Evolutionary conservation across 1,140 invertebrate genomes (phyloP).

Genomic region (Charaxes varanes): DNA sequence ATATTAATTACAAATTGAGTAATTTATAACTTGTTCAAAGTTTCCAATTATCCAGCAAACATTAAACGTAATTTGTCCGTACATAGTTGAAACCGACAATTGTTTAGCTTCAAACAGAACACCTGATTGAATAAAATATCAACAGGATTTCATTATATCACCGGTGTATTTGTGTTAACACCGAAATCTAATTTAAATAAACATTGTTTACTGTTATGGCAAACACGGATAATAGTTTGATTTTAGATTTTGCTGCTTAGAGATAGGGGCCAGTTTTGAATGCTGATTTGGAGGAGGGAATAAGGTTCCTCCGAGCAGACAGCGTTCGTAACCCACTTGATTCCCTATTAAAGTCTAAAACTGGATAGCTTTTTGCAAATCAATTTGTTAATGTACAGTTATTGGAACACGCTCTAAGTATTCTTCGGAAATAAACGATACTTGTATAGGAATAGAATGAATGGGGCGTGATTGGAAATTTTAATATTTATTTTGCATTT

Average conservation of each 20-base stretch:
- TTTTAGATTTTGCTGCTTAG: constrained; percentile 12
- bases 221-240: constrained; percentile 9
- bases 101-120: constrained; percentile 12
- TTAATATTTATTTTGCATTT: too few relatives aligned
- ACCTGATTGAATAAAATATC: constrained; percentile 28
- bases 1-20: too few relatives aligned
- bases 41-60: too few relatives aligned
- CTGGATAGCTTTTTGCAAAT: constrained; percentile 31
- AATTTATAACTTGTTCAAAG: too few relatives aligned
- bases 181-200: constrained; percentile 38
- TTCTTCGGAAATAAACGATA: neutral
- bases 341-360: constrained; percentile 34
- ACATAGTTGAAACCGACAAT: too few relatives aligned
- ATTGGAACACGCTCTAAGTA: constrained; percentile 1
- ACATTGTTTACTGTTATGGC: constrained; percentile 27
- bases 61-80: too few relatives aligned
- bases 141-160: constrained; percentile 29
- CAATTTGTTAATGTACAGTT: constrained; percentile 21
- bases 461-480: too few relatives aligned
- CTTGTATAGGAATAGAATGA: too few relatives aligned
- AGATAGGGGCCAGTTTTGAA: constrained; percentile 22
- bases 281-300: constrained; percentile 10
- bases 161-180: constrained; percentile 28
- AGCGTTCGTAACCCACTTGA: constrained; percentile 32
- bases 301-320: constrained; percentile 24